A percentile compares a stretch with the other conserved stretches of the same genome.
These are phyloP conservation scores for Malurus cyaneus DNA, from an alignment of 2,113 vertebrate species.

Conservation along the genomic window DNA sequence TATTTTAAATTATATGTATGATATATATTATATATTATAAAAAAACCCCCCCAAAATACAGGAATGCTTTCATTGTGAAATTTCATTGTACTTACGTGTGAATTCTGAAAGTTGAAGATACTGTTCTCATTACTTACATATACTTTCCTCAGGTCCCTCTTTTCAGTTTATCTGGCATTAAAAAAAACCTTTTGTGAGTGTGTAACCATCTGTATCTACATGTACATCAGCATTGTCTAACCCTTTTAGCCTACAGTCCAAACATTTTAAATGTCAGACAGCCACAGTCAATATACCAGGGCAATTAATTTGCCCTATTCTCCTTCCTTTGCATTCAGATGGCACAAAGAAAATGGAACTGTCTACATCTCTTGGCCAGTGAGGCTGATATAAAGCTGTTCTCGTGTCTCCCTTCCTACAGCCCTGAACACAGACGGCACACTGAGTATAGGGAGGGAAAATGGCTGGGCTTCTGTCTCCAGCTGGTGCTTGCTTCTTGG, in stretches of 20 bases:
- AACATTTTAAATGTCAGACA: background rate
- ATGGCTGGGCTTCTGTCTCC: background rate
- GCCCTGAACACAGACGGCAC: background rate
- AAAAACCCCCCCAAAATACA: accelerated
- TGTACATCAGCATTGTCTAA: background rate
- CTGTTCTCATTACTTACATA: slow-evolving; percentile 10
- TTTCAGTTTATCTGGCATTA: slow-evolving; percentile 1
- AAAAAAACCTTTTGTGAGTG: slow-evolving; percentile 13
- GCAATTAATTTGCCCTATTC: background rate
- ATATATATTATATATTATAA: too few species aligned
- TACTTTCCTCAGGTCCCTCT: background rate
- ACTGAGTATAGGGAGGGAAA: background rate
- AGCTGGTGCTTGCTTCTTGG: background rate
- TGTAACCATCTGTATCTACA: background rate
- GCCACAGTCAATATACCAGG: background rate
- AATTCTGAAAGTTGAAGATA: slow-evolving; percentile 15
- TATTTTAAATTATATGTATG: too few species aligned
- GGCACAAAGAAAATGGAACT: background rate
- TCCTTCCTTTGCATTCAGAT: background rate
- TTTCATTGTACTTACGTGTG: background rate
- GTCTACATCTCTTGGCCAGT: background rate
- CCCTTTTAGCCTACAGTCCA: background rate
- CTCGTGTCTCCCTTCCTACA: background rate
- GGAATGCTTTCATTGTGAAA: slow-evolving; percentile 10
- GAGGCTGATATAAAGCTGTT: background rate